Conservation (phyloP, 2,113 vertebrate genomes). For the Ophiodon elongatus region DNA sequence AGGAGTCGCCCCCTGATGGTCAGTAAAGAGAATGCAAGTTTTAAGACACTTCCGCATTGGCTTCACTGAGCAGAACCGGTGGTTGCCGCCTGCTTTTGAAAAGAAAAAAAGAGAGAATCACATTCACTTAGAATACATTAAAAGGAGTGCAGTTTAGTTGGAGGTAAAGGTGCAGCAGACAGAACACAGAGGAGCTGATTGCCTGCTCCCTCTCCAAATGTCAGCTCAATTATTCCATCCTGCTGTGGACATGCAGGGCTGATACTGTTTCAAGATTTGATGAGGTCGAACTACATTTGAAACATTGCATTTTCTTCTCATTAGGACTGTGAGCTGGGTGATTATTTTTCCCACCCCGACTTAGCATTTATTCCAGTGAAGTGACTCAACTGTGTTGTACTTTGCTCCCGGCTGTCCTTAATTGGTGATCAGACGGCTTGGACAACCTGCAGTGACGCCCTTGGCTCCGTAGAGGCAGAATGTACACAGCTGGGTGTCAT, state of each 20-base stretch:
- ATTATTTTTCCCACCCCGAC: not conserved
- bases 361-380: slow-evolving; percentile 8
- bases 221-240: slow-evolving; percentile 34
- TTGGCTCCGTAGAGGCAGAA: not conserved
- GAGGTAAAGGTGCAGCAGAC: not conserved
- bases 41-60: too few relatives aligned
- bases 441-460: slow-evolving; percentile 9
- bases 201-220: slow-evolving; percentile 10
- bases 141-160: not conserved
- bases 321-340: not conserved
- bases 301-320: slow-evolving; percentile 19
- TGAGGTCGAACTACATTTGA: slow-evolving; percentile 20
- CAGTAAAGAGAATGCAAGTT: too few relatives aligned
- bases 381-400: not conserved
- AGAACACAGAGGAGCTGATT: slow-evolving; percentile 13
- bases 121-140: not conserved
- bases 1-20: too few relatives aligned
- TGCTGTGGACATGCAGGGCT: not conserved
- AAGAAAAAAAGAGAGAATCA: not conserved
- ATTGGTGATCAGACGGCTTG: slow-evolving; percentile 22
- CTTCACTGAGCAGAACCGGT: too few relatives aligned
- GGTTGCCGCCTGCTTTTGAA: too few relatives aligned
- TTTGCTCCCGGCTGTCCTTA: slow-evolving; percentile 8
- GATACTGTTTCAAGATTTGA: slow-evolving; percentile 10
- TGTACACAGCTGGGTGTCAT: not conserved